A percentile compares a stretch with the other conserved stretches of the same genome.
phyloP scores from a whole-genome alignment of 1,140 invertebrate species.

The Drosophila punjabiensis region DNA sequence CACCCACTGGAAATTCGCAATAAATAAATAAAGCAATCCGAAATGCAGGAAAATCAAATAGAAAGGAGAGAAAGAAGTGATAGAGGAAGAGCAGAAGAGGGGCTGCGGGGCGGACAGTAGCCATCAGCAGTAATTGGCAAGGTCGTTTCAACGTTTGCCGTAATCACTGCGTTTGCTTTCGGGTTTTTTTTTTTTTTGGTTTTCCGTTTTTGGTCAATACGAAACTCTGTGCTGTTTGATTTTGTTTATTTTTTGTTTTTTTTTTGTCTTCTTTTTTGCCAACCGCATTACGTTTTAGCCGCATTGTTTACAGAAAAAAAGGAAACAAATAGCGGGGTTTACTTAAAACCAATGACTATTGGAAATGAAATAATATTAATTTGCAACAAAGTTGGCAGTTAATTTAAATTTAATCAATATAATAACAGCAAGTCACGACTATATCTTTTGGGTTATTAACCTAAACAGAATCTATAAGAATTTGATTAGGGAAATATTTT shows the following conservation, averaged over 20 bases:
- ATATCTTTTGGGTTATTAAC: background rate
- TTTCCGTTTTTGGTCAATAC: conserved; percentile 49
- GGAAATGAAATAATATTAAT: background rate
- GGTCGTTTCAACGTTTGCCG: conserved; percentile 77
- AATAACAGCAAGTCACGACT: conserved; percentile 3
- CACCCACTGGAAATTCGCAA: conserved; percentile 55
- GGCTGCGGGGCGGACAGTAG: conserved; percentile 12
- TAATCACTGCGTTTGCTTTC: conserved; percentile 75
- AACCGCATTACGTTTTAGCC: conserved; percentile 41
- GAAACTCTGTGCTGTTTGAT: conserved; percentile 66
- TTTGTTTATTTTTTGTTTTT: conserved; percentile 38
- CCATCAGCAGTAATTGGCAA: conserved; percentile 75
- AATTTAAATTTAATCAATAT: background rate
- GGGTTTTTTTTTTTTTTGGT: conserved; percentile 12
- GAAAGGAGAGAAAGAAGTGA: conserved; percentile 17
- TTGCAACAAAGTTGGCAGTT: background rate
- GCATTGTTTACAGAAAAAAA: conserved; percentile 27
- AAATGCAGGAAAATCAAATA: conserved; percentile 27
- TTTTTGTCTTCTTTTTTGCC: too few relatives aligned
- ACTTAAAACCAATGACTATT: conserved; percentile 6
- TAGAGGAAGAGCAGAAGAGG: background rate
- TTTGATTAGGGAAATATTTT: background rate
- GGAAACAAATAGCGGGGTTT: background rate
- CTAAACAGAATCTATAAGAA: background rate
- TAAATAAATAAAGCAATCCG: conserved; percentile 49